Evolutionary conservation across 2,797 vertebrate species (phyloP), one percentile per base, ranked within the genome.

Genomic region (Phoeniculus purpureus): DNA sequence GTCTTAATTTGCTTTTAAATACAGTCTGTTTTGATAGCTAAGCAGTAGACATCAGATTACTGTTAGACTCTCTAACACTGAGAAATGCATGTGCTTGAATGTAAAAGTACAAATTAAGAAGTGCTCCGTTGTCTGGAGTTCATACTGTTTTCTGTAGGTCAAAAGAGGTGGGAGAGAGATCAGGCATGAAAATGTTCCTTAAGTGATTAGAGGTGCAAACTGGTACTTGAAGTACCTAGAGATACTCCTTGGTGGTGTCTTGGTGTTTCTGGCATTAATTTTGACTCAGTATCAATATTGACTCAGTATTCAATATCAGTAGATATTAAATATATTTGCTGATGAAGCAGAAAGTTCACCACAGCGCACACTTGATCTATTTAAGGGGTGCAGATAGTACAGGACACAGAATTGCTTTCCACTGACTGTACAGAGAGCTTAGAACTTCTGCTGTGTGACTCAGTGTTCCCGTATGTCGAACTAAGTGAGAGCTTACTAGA

Each of bases 1-100:
- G 40, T 84, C 94, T 92, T 89, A 37, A 73, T 90, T 88, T 89
- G 76, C 40, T 77, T 93, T 92, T 91, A 85, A 95, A 85, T 90
- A 17, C 54, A 81, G 52, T 80, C 72, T 90, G 6, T 81, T 93
- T 88, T 90, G 37, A 58, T 86, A 90, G 47, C 32, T 81, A 75
- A 89, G 61, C 64, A 58, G 40, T 91, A 83, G 74, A 71, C 50
- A 81, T 84, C 32, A 74, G 32, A 66, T 74, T 78, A 34, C 52
- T 79, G 20, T 92, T 75, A 59, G 85, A 79, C 74, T 89, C 78
- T 40, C 61, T 77, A 62, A 40, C 81, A 68, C 48, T 75, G 58
- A 91, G 88, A 91, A 94, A 80, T 73, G 31, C 34, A 26, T 54
- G 18, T 74, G 37, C 55, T 67, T 76, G 26, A 72, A 77, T 80